These are phyloP conservation scores for Ophion costatus DNA, from an alignment of 2,888 invertebrate species.

Conservation along the genomic window DNA sequence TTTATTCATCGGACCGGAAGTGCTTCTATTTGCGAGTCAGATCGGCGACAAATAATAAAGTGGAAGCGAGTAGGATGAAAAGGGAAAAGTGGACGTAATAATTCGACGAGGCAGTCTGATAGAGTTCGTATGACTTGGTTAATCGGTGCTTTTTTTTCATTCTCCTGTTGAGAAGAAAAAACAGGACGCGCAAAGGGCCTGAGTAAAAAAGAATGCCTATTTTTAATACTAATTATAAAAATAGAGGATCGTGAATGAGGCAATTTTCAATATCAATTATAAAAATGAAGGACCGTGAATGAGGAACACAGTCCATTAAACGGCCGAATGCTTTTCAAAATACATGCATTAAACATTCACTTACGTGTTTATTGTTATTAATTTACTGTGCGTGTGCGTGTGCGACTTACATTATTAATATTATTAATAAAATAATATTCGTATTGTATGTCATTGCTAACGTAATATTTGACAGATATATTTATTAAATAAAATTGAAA, in stretches of 20 bases:
- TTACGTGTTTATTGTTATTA: no score
- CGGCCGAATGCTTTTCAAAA: no score
- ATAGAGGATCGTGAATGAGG: not conserved
- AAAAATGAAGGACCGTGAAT: no score
- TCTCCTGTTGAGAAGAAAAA: no score
- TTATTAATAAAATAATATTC: no score
- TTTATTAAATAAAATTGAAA: no score
- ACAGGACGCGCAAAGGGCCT: not conserved
- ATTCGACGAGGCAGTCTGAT: not conserved
- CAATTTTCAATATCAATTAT: not conserved
- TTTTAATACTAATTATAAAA: not conserved
- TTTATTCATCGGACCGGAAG: constrained; percentile 23
- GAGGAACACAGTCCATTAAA: no score
- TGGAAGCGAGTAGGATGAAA: not conserved
- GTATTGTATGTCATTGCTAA: no score
- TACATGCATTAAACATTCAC: no score
- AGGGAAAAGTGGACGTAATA: not conserved
- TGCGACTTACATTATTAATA: no score
- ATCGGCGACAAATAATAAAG: not conserved
- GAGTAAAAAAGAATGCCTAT: not conserved
- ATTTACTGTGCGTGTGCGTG: no score
- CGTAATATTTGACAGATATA: no score
- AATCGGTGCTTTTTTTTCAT: not conserved
- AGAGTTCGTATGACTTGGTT: not conserved
- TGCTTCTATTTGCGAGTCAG: not conserved